These are phyloP conservation scores for Thinocorus orbignyianus DNA, from an alignment of 2,113 vertebrate genomes.

Conservation along the genomic window DNA sequence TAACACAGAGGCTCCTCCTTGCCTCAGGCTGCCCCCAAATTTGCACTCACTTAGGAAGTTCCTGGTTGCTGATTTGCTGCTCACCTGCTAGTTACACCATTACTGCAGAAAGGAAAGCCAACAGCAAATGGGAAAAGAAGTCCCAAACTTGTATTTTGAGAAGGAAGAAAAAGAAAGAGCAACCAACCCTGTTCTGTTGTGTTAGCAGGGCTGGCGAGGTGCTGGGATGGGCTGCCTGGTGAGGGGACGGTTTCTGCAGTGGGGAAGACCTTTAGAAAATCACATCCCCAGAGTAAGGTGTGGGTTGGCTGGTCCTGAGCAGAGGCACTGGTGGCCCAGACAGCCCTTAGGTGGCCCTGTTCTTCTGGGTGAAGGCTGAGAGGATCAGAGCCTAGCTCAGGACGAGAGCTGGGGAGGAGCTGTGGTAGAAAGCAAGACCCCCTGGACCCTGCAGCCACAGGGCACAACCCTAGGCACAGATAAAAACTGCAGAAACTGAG, in stretches of 20 bases:
- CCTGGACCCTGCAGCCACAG: not conserved
- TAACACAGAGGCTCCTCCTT: not conserved
- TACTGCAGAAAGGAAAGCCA: not conserved
- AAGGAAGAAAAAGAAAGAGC: not conserved
- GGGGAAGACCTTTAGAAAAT: not conserved
- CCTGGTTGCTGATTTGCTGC: not conserved
- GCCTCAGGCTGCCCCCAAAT: not conserved
- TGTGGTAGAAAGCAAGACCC: not conserved
- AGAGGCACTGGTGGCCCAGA: not conserved
- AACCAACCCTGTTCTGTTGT: rapidly evolving
- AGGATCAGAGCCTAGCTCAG: not conserved
- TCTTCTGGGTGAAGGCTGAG: not conserved
- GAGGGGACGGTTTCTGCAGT: not conserved
- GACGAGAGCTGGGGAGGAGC: not conserved
- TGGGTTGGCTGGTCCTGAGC: not conserved
- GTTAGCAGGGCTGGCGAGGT: not conserved
- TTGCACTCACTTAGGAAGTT: not conserved
- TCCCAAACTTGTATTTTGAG: not conserved
- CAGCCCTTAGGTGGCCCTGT: not conserved
- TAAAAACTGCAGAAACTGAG: not conserved
- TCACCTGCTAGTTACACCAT: not conserved
- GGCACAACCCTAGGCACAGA: not conserved
- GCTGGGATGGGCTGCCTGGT: not conserved
- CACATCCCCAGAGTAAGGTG: not conserved
- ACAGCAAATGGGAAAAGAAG: not conserved